A percentile compares a stretch with the other conserved stretches of the same genome.
phyloP scores from a whole-genome alignment of 2,797 vertebrate genomes.

The Chromobotia macracanthus region DNA sequence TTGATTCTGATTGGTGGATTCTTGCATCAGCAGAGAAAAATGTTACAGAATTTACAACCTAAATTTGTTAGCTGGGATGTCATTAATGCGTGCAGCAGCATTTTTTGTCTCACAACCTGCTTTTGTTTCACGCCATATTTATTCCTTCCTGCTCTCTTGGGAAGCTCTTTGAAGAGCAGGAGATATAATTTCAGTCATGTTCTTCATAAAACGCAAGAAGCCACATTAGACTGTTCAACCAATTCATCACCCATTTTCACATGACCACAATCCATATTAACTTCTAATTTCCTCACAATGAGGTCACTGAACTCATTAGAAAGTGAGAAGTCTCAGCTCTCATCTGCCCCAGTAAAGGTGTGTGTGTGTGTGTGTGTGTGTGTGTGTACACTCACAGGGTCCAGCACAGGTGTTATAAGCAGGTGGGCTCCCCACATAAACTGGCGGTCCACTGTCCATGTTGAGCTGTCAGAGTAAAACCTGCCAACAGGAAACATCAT shows the following conservation, averaged over 20 bases:
- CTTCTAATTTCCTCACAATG: slow-evolving; percentile 84
- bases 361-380: background rate
- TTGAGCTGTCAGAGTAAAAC: slow-evolving; percentile 83
- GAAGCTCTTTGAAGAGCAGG: slow-evolving; percentile 27
- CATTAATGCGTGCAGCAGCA: too few relatives aligned
- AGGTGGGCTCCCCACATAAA: slow-evolving; percentile 94
- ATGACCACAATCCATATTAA: slow-evolving; percentile 71
- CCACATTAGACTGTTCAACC: slow-evolving; percentile 70
- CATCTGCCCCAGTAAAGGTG: too few relatives aligned
- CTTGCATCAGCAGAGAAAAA: too few relatives aligned
- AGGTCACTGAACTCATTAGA: slow-evolving; percentile 84
- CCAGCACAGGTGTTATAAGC: slow-evolving; percentile 91
- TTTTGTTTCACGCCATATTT: too few relatives aligned
- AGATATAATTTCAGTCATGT: slow-evolving; percentile 34
- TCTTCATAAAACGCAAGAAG: slow-evolving; percentile 70
- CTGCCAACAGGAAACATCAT: slow-evolving; percentile 65
- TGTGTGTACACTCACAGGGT: slow-evolving; percentile 76
- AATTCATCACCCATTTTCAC: slow-evolving; percentile 82
- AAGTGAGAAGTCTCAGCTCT: slow-evolving; percentile 27
- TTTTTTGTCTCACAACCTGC: too few relatives aligned
- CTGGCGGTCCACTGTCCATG: slow-evolving; percentile 85
- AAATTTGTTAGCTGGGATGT: too few relatives aligned
- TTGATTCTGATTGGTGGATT: background rate
- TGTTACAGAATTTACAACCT: too few relatives aligned
- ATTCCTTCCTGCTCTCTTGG: slow-evolving; percentile 5